Base-by-base conservation (phyloP, 2,113 vertebrate species). In the Melanerpes aurifrons region DNA sequence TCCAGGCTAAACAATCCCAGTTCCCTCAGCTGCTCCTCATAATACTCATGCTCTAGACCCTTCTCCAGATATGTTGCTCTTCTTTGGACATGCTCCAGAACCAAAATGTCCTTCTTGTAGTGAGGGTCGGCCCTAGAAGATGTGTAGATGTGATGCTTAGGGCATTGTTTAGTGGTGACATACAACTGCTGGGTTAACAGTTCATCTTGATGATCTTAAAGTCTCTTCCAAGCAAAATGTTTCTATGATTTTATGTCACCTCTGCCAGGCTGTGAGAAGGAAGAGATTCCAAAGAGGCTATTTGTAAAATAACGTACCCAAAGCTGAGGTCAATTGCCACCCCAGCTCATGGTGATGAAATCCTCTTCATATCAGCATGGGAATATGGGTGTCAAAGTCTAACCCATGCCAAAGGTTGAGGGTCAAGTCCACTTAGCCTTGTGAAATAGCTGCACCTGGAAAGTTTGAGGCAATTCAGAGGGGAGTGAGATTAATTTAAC, bases 371-470 rank as follows among this genome's bases (percentile, higher is more conserved):
- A 77, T 35, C 71, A 85, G 84, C 22, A 56, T 31, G 25, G 7
- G 14, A 78, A 45, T 3, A 2, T 6, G 22, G 32, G n/a, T 57
- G 32, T 64, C 0, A 0, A 57, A 87, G 40, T 13, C 45, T 50
- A 32, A 70, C 12, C 31, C 13, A 4, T 69, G 58, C 9, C 67
- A 72, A 79, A 28, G 14, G 24, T 4, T 53, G 57, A 71, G 80
- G 43, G 19, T 22, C 25, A 81, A 61, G 43, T 12, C 53, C 25
- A 22, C 43, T 50, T 26, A 10, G 47, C 25, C 56, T 31, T 48
- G 26, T 80, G 16, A 68, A 12, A n/a, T 22, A 37, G 4, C 18
- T 57, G 21, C 29, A 19, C 25, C 32, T 81, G 43, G 47, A 76
- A 56, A 3, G 43, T 77, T 67, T 74, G 72, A 58, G 56, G 35